Percentiles rank a stretch among this genome's conserved stretches.
These are phyloP conservation scores for Acleris emargana DNA, from an alignment of 2,888 invertebrate genomes.

Conservation along the genomic window DNA sequence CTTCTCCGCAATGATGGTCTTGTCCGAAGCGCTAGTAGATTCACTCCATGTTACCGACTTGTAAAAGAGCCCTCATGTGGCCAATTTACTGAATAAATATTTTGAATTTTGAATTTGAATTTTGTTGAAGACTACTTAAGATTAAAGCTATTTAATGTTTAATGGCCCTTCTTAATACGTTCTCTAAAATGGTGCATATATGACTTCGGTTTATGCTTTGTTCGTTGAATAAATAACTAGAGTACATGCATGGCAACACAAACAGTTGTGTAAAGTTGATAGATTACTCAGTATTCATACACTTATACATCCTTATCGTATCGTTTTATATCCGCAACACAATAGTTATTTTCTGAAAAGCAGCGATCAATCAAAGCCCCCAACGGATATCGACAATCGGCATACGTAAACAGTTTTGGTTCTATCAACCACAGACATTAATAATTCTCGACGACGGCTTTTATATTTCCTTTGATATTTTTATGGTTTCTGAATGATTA, in stretches of 20 bases:
- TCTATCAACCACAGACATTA: conserved; percentile 21
- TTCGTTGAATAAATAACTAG: too few species aligned
- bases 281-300: background rate
- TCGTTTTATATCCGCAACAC: conserved; percentile 1
- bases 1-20: too few species aligned
- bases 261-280: background rate
- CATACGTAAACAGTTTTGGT: conserved; percentile 39
- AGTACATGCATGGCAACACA: too few species aligned
- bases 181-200: too few species aligned
- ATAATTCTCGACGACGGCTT: conserved; percentile 22
- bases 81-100: too few species aligned
- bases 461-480: background rate
- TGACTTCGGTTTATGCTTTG: too few species aligned
- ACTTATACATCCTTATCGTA: background rate
- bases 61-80: too few species aligned
- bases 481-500: too few species aligned
- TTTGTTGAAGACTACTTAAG: background rate
- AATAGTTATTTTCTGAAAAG: conserved; percentile 26
- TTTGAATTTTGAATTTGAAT: too few species aligned
- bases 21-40: too few species aligned
- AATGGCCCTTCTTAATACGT: too few species aligned
- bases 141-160: background rate
- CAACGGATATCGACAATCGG: conserved; percentile 44
- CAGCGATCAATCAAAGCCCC: conserved; percentile 47
- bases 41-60: too few species aligned